Conservation (phyloP, 1,140 invertebrate genomes). For the Harpegnathos saltator region DNA sequence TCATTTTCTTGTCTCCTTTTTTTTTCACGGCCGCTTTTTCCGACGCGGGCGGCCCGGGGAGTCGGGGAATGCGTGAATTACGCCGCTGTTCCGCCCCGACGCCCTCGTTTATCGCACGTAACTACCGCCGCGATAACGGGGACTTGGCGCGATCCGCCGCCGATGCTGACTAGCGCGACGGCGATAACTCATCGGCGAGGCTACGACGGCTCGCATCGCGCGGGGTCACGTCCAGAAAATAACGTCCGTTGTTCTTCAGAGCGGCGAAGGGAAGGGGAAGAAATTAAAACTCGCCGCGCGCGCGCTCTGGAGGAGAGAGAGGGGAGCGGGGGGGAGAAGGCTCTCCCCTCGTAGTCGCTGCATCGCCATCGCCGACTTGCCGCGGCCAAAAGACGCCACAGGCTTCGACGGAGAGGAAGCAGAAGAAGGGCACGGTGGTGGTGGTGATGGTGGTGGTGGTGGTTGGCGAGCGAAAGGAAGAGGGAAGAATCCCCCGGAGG, state of each 20-base stretch:
- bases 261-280: neutral
- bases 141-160: neutral
- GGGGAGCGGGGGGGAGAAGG: slow-evolving; percentile 30
- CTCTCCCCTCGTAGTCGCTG: slow-evolving; percentile 48
- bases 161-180: slow-evolving; percentile 16
- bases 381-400: slow-evolving; percentile 35
- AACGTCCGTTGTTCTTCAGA: neutral
- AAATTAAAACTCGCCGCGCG: slow-evolving; percentile 63
- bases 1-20: no score
- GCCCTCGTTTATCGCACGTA: slow-evolving; percentile 51
- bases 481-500: slow-evolving; percentile 80
- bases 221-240: neutral
- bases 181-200: slow-evolving; percentile 45
- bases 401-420: slow-evolving; percentile 12
- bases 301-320: neutral
- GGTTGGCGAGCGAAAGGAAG: slow-evolving; percentile 35
- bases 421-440: slow-evolving; percentile 14
- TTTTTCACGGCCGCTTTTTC: no score
- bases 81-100: no score
- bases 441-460: neutral
- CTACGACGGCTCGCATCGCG: no score
- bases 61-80: no score
- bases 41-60: no score
- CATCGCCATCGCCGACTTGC: slow-evolving; percentile 63
- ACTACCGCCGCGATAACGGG: slow-evolving; percentile 28